Base-by-base conservation (phyloP, 2,113 vertebrate species). In the Syngnathus scovelli region DNA sequence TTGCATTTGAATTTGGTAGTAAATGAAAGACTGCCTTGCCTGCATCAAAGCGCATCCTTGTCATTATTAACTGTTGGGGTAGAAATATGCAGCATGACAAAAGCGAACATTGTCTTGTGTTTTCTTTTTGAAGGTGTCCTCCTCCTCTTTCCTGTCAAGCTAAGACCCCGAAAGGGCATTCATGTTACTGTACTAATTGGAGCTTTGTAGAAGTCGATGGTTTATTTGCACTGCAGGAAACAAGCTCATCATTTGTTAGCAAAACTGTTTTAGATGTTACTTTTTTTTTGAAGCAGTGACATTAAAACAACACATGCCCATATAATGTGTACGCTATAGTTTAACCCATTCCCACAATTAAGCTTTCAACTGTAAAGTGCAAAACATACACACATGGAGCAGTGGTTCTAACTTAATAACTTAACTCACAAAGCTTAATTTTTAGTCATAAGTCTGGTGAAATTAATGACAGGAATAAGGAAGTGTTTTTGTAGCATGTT, bases 11-110 rank as follows among this genome's bases (percentile, higher is more conserved):
- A 83, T 78, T 79, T 68, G 36, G 75, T 64, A 36, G 80, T 79
- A 86, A 88, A 87, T 88, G 84, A 88, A 88, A 90, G 81, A 76
- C 46, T 71, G 78, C 77, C 82, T 86, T 55, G 51, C 77, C 69
- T 71, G 83, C 84, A 83, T 89, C 83, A 84, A 88, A 85, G 83
- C 82, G 70, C 77, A 82, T 74, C 71, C 78, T 75, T 84, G 84
- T 82, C 84, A 82, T 86, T 87, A 84, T 87, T 84, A 85, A 73
- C 81, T 78, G 68, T 68, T 52, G 74, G 76, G 64, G 59, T 62
- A 75, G 74, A 75, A 82, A 83, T 79, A 81, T 78, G 75, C 75
- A 77, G 75, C 77, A 59, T 86, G 85, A 83, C 76, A 83, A 77
- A 77, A 75, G 66, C 63, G 77, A 80, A 81, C 81, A 74, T 79